Base-by-base conservation (phyloP, 2,888 invertebrate genomes). In the Amaurobius ferox region DNA sequence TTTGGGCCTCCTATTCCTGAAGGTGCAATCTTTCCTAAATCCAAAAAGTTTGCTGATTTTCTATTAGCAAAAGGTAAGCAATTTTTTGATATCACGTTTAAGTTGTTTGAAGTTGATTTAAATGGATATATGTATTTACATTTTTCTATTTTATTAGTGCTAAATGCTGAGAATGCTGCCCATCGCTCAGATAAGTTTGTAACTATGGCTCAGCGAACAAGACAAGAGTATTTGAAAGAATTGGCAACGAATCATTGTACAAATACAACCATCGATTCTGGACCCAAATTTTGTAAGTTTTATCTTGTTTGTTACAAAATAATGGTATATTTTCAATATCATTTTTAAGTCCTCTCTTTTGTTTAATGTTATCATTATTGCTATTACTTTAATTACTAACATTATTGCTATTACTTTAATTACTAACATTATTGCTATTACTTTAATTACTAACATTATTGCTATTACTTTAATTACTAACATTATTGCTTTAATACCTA, bases 131-230 rank as follows among this genome's bases (percentile, higher is more conserved):
- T n/a, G n/a, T n/a, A n/a, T 1, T 13, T 13, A 19, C 48, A 0
- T 48, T 48, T 3, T 1, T n/a, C n/a, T 2, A 72, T 72, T 40
- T 48, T 35, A 1, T 55, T 79, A 93, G 95, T 97, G 55, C 97
- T 98, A 88, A 98, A 98, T 92, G 98, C 97, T 29, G 98, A 98
- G 91, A 98, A 98, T 92, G 98, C 98, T 13, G 98, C 98, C 13
- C 97, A 98, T 91, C 94, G 96, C 89, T 97, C 98, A 64, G 97
- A 98, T 90, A 98, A 98, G 92, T 98, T 98, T 92, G 96, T 96
- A 76, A 97, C 97, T 68, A 98, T 98, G 98, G 98, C 98, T 13
- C 97, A 96, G 11, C 94, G 98, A 90, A 98, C 98, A 61, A 93
- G 98, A 89, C 96, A 97, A 91, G 98, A 98, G 92, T 98, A 98